Base-by-base conservation (phyloP, 1,140 invertebrate species). In the Diuraphis noxia region DNA sequence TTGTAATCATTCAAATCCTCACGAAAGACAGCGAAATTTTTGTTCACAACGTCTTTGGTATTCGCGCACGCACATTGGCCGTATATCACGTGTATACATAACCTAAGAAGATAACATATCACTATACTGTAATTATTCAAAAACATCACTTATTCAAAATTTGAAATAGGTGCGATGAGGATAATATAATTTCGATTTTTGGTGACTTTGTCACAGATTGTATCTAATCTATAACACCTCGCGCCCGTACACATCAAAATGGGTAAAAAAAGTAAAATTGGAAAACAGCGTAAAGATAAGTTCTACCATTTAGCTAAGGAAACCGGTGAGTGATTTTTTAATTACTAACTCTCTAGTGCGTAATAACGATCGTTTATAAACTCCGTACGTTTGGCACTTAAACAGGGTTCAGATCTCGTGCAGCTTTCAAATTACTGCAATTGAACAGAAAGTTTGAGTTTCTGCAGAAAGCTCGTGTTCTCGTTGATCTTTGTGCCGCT, bases 241-340 rank as follows among this genome's bases (percentile, higher is more conserved):
- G 46, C 10, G 25, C 46, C 34, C 21, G 25, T n/a, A 2, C 36
- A 41, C 41, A 21, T 52, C 43, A 92, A 93, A 77, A 99, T 99
- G 99, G 98, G 98, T 52, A 99, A 99, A 93, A 99, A 99, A 94
- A 94, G 95, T 0, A 99, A 99, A 96, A 96, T 98, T 94, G 99
- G 99, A 96, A 99, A 99, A 95, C 97, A 99, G 93, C 96, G 99
- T 43, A 98, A 97, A 94, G 99, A 99, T 96, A 99, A 98, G 95
- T 99, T 98, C 95, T 99, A 99, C 95, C 97, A 99, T 93, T 95
- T 99, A 93, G 99, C 99, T 36, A 99, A 99, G 94, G 99, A 99
- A 96, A 98, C 98, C 93, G 99, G 98, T 98, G 95, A 93, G 92
- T 84, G 23, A 86, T 72, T 41, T 34, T 77, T 38, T 25, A 25